phyloP scores from a whole-genome alignment of 1,140 invertebrate genomes.

The Tetranychus cinnabarinus region DNA sequence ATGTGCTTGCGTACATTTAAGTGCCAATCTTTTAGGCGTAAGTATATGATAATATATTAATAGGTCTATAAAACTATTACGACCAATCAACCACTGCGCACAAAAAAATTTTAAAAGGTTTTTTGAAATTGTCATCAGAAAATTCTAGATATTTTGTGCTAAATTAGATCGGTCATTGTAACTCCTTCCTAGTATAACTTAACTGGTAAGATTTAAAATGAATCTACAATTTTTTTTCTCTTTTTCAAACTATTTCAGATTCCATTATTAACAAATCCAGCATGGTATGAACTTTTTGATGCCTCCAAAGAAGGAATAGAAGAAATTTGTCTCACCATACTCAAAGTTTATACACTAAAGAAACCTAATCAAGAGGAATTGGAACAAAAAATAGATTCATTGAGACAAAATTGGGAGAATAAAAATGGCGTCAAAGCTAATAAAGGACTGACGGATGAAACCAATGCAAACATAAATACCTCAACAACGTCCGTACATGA shows the following conservation, averaged over 20 bases:
- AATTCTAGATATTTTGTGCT: background rate
- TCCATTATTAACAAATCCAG: slow-evolving; percentile 55
- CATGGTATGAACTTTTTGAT: slow-evolving; percentile 69
- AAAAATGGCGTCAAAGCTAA: no score
- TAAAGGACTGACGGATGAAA: no score
- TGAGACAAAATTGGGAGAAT: slow-evolving; percentile 26
- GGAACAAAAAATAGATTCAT: slow-evolving; percentile 45
- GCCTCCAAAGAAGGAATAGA: slow-evolving; percentile 56
- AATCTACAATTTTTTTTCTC: slow-evolving; percentile 2
- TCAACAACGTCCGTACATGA: no score
- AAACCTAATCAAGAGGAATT: slow-evolving; percentile 49
- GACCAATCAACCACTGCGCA: background rate
- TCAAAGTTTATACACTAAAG: slow-evolving; percentile 53
- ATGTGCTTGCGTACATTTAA: slow-evolving; percentile 90
- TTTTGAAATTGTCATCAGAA: background rate
- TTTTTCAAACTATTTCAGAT: slow-evolving; percentile 22
- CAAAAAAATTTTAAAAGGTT: background rate
- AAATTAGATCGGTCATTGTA: background rate
- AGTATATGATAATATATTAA: background rate
- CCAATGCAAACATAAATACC: no score
- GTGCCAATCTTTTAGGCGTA: slow-evolving; percentile 53
- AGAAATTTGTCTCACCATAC: slow-evolving; percentile 56
- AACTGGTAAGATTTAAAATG: slow-evolving; percentile 6
- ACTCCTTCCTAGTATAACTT: background rate
- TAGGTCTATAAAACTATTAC: no score